These are phyloP conservation scores for Recurvirostra avosetta DNA, from an alignment of 2,113 vertebrate genomes.

Conservation along the genomic window DNA sequence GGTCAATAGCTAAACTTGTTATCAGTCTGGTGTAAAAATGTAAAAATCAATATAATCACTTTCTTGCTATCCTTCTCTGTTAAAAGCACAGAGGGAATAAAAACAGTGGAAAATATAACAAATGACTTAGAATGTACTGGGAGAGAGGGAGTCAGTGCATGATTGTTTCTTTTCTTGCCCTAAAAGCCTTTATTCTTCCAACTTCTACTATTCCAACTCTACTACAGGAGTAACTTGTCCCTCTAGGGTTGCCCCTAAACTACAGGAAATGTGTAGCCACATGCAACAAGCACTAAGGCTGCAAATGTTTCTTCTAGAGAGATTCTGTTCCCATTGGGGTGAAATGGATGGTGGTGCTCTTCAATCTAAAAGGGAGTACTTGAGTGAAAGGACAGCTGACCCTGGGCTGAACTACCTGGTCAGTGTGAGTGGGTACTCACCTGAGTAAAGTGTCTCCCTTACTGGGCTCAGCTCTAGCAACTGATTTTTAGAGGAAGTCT, in stretches of 20 bases:
- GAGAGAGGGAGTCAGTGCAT: accelerated
- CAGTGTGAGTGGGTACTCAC: not conserved
- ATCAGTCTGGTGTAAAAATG: not conserved
- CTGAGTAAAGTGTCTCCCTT: not conserved
- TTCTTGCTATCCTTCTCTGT: not conserved
- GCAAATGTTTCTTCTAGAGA: not conserved
- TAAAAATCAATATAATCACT: not conserved
- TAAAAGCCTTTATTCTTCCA: not conserved
- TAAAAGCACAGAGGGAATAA: not conserved
- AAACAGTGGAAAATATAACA: not conserved
- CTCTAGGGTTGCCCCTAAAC: not conserved
- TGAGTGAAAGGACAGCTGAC: not conserved
- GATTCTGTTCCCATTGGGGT: not conserved
- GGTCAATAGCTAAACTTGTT: not conserved
- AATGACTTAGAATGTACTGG: accelerated
- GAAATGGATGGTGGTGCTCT: not conserved
- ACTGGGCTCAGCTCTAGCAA: not conserved
- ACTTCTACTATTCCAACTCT: not conserved
- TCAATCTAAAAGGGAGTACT: not conserved
- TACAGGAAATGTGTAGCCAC: not conserved
- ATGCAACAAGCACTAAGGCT: not conserved
- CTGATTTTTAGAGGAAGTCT: not conserved
- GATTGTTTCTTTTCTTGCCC: not conserved
- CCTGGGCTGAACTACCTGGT: not conserved
- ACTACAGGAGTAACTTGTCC: not conserved